A percentile compares a stretch with the other conserved stretches of the same genome.
Evolutionary conservation across 2,113 vertebrate species (phyloP).

Genomic region (Egretta garzetta): DNA sequence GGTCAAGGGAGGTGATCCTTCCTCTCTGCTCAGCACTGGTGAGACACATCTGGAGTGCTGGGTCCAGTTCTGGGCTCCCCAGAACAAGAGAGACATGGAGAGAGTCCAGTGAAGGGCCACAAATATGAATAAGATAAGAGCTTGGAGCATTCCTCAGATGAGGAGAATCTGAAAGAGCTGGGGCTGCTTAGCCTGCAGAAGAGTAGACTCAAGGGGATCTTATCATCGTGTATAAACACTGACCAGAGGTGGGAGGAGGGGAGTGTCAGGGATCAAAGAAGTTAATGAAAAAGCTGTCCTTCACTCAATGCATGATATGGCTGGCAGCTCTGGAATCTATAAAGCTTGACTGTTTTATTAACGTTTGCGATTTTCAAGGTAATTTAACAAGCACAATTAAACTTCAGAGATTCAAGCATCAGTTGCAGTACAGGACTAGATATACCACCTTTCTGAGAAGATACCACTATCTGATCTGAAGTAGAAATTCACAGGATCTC

Average conservation of each 20-base stretch:
- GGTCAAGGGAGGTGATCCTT: not conserved
- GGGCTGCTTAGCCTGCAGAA: not conserved
- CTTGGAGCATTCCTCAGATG: not conserved
- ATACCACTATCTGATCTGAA: not conserved
- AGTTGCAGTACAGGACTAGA: not conserved
- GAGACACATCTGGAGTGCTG: not conserved
- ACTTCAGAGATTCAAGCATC: not conserved
- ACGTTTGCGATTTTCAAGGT: not conserved
- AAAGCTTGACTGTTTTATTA: not conserved
- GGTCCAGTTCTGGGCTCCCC: not conserved
- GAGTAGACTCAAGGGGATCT: not conserved
- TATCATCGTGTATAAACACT: not conserved
- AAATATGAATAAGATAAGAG: not conserved
- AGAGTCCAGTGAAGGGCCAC: not conserved
- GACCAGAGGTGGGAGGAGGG: accelerated
- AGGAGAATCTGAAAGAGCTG: not conserved
- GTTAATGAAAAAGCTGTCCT: not conserved
- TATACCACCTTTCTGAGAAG: not conserved
- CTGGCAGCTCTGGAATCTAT: not conserved
- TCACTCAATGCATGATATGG: not conserved
- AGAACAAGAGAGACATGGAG: accelerated
- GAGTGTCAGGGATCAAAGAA: not conserved
- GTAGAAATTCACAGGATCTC: not conserved
- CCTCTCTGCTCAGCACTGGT: not conserved
- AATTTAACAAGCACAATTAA: not conserved